Evolutionary conservation across 2,888 invertebrate genomes (phyloP).

Genomic region (Lithophane socia): DNA sequence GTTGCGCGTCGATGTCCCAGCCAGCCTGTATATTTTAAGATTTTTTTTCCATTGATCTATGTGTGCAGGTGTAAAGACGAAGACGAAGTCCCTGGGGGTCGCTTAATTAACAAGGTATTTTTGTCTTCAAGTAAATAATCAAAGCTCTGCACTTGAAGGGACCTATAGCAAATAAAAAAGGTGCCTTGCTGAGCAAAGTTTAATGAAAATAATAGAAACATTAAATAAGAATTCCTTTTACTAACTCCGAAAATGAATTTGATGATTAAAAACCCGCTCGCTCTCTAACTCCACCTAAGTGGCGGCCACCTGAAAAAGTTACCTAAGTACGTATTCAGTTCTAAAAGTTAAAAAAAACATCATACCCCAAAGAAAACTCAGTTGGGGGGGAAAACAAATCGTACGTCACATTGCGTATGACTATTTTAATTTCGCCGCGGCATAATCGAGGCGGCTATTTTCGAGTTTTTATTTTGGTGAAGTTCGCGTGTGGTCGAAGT

Average conservation of each 20-base stretch:
- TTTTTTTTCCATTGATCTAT: neutral
- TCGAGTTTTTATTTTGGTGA: slow-evolving; percentile 89
- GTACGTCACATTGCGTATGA: slow-evolving; percentile 68
- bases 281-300: neutral
- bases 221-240: neutral
- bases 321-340: neutral
- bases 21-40: neutral
- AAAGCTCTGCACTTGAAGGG: neutral
- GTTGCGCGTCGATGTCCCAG: no score
- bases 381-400: slow-evolving; percentile 82
- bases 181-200: no score
- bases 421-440: slow-evolving; percentile 87
- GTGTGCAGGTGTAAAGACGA: slow-evolving; percentile 17
- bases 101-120: slow-evolving; percentile 27
- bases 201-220: neutral
- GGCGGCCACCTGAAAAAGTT: neutral
- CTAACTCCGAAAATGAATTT: neutral
- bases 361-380: slow-evolving; percentile 66
- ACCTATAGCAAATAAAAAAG: neutral
- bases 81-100: slow-evolving; percentile 24
- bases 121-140: slow-evolving; percentile 4
- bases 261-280: neutral
- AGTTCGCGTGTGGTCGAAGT: slow-evolving; percentile 89
- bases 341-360: slow-evolving; percentile 2
- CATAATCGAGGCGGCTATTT: slow-evolving; percentile 85